phyloP scores from a whole-genome alignment of 1,140 invertebrate species.

The Lethrus apterus region DNA sequence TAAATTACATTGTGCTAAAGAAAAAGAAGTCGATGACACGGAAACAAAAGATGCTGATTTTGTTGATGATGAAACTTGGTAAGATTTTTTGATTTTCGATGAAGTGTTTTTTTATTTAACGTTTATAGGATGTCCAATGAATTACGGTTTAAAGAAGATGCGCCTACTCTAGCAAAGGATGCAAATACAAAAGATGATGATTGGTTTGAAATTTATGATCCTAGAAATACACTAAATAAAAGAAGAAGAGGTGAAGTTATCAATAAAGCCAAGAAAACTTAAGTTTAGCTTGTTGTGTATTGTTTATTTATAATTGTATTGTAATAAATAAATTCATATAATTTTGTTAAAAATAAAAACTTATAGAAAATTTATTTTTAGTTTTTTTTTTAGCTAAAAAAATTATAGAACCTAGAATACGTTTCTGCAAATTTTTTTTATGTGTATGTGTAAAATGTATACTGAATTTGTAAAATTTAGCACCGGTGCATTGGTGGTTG shows the following conservation, averaged over 20 bases:
- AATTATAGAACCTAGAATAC: too few species aligned
- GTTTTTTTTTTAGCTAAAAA: too few species aligned
- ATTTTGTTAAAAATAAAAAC: too few species aligned
- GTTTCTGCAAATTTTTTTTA: too few species aligned
- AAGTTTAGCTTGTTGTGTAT: slow-evolving; percentile 1
- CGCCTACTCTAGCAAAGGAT: slow-evolving; percentile 82
- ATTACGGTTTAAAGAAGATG: slow-evolving; percentile 69
- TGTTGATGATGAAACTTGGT: slow-evolving; percentile 34
- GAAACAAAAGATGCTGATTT: slow-evolving; percentile 39
- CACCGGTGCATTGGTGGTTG: too few species aligned
- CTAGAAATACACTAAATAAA: slow-evolving; percentile 90
- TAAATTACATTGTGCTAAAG: slow-evolving; percentile 62
- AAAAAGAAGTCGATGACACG: slow-evolving; percentile 41
- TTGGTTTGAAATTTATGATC: slow-evolving; percentile 95
- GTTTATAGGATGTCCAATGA: slow-evolving; percentile 68
- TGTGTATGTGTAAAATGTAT: too few species aligned
- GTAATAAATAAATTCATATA: too few species aligned
- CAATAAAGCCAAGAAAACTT: slow-evolving; percentile 17
- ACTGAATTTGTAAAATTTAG: too few species aligned
- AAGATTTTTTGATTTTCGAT: slow-evolving; percentile 5
- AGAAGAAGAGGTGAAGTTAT: slow-evolving; percentile 61
- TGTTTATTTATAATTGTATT: too few species aligned
- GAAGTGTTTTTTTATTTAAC: slow-evolving; percentile 9
- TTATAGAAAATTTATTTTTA: too few species aligned
- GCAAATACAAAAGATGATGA: slow-evolving; percentile 89